Conservation (phyloP, 2,797 vertebrate genomes). For the Clarias laeviceps region DNA sequence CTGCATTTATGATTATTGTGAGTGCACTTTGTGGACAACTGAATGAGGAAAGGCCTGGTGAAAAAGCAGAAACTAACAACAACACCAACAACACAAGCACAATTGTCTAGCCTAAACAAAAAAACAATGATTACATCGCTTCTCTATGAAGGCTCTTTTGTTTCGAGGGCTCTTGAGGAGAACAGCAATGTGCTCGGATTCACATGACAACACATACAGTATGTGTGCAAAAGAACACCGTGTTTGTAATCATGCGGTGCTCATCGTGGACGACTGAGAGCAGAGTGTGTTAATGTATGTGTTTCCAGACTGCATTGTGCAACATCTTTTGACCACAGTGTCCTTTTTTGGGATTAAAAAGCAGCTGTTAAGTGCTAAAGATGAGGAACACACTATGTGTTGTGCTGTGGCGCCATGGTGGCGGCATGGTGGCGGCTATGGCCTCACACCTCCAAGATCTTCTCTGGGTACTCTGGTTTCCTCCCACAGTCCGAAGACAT, state of each 20-base stretch:
- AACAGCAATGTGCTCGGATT: slow-evolving; percentile 45
- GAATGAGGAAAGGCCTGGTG: slow-evolving; percentile 37
- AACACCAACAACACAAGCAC: slow-evolving; percentile 31
- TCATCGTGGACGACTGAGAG: not conserved
- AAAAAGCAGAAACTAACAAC: slow-evolving; percentile 47
- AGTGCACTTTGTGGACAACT: slow-evolving; percentile 35
- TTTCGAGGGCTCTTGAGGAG: slow-evolving; percentile 49
- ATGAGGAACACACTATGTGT: not conserved
- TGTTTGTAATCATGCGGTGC: not conserved
- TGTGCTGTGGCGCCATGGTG: not conserved
- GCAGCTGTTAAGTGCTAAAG: too few relatives aligned
- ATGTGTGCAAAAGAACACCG: not conserved
- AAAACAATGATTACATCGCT: slow-evolving; percentile 64
- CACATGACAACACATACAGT: slow-evolving; percentile 34
- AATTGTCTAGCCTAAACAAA: slow-evolving; percentile 66
- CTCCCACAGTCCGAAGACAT: too few relatives aligned
- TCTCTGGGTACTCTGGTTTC: too few relatives aligned
- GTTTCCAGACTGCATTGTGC: not conserved
- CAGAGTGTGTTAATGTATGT: not conserved
- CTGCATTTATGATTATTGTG: not conserved
- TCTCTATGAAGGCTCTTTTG: slow-evolving; percentile 61
- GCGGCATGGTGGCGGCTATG: too few relatives aligned
- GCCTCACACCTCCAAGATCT: too few relatives aligned
- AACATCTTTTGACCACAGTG: not conserved
- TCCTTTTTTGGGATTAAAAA: not conserved